Conservation (phyloP, 2,797 vertebrate species). For the Sternotherus odoratus region DNA sequence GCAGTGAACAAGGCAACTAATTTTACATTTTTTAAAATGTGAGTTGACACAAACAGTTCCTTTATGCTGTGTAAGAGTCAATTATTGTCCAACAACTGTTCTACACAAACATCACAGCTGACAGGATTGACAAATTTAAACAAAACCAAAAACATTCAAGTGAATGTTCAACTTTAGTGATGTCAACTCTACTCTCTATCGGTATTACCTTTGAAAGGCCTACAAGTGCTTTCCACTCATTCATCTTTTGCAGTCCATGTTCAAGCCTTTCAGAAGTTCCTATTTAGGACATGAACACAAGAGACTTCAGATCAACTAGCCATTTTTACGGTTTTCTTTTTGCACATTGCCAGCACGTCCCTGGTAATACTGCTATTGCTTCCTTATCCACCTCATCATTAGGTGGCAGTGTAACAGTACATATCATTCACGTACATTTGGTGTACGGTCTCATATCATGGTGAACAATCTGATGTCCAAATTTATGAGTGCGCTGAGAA, state of each 20-base stretch:
- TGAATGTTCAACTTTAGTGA: background rate
- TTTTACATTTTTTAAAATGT: background rate
- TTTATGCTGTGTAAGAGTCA: background rate
- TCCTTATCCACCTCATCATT: constrained; percentile 21
- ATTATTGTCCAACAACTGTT: background rate
- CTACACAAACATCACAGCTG: background rate
- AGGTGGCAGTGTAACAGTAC: background rate
- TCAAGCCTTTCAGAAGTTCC: background rate
- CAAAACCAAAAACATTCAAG: background rate
- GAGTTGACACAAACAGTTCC: background rate
- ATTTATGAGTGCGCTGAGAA: fast-evolving
- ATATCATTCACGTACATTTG: background rate
- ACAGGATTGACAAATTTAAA: background rate
- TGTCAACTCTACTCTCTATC: background rate
- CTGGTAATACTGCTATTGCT: fast-evolving
- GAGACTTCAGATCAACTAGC: background rate
- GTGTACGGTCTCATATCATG: fast-evolving
- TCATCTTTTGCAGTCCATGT: background rate
- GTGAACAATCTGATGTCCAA: fast-evolving
- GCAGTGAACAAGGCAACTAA: background rate
- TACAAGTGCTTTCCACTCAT: background rate
- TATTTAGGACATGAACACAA: background rate
- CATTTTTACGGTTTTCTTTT: background rate
- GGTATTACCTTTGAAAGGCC: background rate
- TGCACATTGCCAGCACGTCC: fast-evolving